A percentile compares a stretch with the other conserved stretches of the same genome.
Evolutionary conservation across 92 coral and sea anemone species (phyloP).

Genomic region (Phenganax stokvisi): DNA sequence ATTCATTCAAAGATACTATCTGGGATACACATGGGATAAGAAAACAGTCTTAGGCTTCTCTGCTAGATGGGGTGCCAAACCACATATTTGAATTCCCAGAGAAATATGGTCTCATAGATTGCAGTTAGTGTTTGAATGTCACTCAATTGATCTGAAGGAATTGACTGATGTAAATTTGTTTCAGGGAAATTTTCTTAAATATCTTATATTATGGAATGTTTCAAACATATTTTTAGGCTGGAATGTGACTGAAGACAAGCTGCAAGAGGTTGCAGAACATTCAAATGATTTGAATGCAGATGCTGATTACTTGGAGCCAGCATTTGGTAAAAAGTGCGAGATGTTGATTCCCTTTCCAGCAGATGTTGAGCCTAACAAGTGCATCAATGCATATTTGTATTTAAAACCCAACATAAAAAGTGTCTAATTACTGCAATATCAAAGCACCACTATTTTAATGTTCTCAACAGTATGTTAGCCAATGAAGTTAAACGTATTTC

Average conservation of each 20-base stretch:
- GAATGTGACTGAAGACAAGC: conserved; percentile 37
- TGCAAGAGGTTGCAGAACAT: conserved; percentile 37
- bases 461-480: background rate
- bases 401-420: conserved; percentile 22
- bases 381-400: conserved; percentile 38
- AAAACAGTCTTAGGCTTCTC: conserved; percentile 26
- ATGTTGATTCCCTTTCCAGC: conserved; percentile 44
- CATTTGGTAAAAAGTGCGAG: conserved; percentile 37
- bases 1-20: conserved; percentile 39
- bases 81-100: conserved; percentile 44
- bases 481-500: too few species aligned
- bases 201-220: conserved; percentile 1
- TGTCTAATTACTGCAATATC: too few species aligned
- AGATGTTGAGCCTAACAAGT: conserved; percentile 43
- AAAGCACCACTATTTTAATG: background rate
- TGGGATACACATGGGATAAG: conserved; percentile 45
- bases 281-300: conserved; percentile 38
- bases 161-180: background rate
- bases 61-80: conserved; percentile 42
- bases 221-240: conserved; percentile 9
- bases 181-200: background rate
- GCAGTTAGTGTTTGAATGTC: conserved; percentile 28
- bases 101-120: conserved; percentile 40
- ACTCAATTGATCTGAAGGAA: background rate
- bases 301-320: conserved; percentile 37